These are phyloP conservation scores for Pseudonaja textilis DNA, from an alignment of 2,113 vertebrate genomes.

Conservation along the genomic window DNA sequence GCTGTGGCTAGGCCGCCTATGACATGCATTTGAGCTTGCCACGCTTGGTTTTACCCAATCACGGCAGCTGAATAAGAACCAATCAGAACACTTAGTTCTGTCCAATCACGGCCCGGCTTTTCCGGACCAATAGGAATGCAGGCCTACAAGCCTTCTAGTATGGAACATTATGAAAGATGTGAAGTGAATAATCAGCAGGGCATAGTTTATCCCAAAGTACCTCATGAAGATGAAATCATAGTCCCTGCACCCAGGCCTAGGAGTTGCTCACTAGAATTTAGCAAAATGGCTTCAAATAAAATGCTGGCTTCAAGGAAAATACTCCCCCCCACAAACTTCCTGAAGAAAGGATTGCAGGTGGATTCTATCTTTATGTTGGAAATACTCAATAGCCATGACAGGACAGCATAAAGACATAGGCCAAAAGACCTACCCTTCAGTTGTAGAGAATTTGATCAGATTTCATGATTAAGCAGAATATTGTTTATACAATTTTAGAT, in stretches of 20 bases:
- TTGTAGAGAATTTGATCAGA: background rate
- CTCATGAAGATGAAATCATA: background rate
- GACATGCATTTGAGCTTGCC: no score
- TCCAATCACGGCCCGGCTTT: no score
- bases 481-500: conserved; percentile 21
- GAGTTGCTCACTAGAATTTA: background rate
- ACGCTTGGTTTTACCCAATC: no score
- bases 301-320: background rate
- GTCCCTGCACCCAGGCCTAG: background rate
- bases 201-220: background rate
- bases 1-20: no score
- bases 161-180: background rate
- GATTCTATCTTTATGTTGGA: conserved; percentile 9
- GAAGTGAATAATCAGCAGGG: background rate
- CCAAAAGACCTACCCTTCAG: conserved; percentile 5
- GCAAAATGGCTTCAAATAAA: background rate
- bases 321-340: background rate
- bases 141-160: no score
- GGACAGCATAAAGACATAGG: background rate
- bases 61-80: no score
- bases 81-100: no score
- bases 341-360: background rate
- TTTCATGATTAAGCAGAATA: background rate
- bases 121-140: no score
- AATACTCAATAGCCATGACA: background rate